phyloP scores from a whole-genome alignment of 2,113 vertebrate species.

The Dolichotis patagonum region DNA sequence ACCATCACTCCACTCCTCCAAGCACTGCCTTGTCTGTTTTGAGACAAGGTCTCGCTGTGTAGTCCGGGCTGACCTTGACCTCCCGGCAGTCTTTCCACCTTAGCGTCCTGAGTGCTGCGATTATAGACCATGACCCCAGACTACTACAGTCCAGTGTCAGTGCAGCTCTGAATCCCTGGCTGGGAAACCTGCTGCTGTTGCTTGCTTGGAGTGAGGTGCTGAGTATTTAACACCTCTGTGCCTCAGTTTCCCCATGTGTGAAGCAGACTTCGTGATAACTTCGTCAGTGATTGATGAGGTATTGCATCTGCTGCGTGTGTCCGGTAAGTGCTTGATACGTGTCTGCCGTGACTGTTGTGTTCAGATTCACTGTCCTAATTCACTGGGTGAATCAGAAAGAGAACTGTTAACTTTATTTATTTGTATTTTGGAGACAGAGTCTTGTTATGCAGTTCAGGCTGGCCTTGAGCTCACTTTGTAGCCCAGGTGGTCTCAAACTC shows the following conservation, averaged over 20 bases:
- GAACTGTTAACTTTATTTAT: neutral
- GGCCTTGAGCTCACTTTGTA: no score
- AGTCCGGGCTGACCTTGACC: neutral
- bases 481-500: no score
- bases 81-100: neutral
- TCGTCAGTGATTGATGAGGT: neutral
- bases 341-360: neutral
- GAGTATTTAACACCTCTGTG: neutral
- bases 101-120: neutral
- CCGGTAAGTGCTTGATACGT: neutral
- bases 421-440: no score
- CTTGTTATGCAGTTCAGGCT: no score
- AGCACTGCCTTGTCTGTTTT: neutral
- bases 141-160: neutral
- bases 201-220: neutral
- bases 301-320: neutral
- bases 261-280: neutral
- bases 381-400: neutral
- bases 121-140: neutral
- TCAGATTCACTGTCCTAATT: neutral
- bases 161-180: neutral
- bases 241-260: neutral
- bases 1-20: neutral
- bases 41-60: neutral
- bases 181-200: neutral